Percentiles rank a stretch among this genome's conserved stretches.
phyloP scores from a whole-genome alignment of 2,888 invertebrate species.

The Poecilobothrus nobilitatus region DNA sequence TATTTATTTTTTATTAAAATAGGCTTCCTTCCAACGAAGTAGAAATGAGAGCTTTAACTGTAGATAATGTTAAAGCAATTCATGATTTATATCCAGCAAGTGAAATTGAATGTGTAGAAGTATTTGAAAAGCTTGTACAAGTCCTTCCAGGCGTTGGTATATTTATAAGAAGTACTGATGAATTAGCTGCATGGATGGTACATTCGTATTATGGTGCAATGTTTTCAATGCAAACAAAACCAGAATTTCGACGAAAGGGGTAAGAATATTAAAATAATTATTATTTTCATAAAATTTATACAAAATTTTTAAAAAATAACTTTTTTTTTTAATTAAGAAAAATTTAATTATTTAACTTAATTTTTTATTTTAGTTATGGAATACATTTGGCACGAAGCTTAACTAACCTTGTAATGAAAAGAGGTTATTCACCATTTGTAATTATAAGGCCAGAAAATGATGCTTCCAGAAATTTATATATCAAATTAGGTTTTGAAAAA shows the following conservation, averaged over 20 bases:
- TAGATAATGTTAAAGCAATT: slow-evolving; percentile 71
- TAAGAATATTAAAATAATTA: slow-evolving; percentile 24
- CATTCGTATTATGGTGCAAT: slow-evolving; percentile 85
- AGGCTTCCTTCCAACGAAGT: slow-evolving; percentile 57
- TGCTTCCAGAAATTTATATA: slow-evolving; percentile 74
- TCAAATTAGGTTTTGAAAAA: slow-evolving; percentile 72
- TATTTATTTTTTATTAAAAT: slow-evolving; percentile 17
- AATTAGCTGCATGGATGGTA: slow-evolving; percentile 83
- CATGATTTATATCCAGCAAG: slow-evolving; percentile 82
- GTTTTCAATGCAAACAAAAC: slow-evolving; percentile 85
- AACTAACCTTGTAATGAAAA: slow-evolving; percentile 56
- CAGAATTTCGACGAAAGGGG: slow-evolving; percentile 65
- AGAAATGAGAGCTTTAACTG: slow-evolving; percentile 65
- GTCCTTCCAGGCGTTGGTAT: slow-evolving; percentile 74
- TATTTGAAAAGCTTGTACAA: slow-evolving; percentile 70
- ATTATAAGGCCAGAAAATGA: slow-evolving; percentile 81
- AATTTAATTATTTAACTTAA: too few species aligned
- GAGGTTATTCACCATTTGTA: slow-evolving; percentile 76
- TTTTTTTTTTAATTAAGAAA: too few species aligned
- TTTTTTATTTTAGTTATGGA: slow-evolving; percentile 48
- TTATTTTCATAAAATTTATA: slow-evolving; percentile 10
- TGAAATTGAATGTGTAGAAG: slow-evolving; percentile 76
- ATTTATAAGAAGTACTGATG: slow-evolving; percentile 56
- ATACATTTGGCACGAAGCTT: slow-evolving; percentile 62
- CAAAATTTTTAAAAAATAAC: slow-evolving; percentile 17